Conservation (phyloP, 2,888 invertebrate genomes). For the Caenorhabditis doughertyi region DNA sequence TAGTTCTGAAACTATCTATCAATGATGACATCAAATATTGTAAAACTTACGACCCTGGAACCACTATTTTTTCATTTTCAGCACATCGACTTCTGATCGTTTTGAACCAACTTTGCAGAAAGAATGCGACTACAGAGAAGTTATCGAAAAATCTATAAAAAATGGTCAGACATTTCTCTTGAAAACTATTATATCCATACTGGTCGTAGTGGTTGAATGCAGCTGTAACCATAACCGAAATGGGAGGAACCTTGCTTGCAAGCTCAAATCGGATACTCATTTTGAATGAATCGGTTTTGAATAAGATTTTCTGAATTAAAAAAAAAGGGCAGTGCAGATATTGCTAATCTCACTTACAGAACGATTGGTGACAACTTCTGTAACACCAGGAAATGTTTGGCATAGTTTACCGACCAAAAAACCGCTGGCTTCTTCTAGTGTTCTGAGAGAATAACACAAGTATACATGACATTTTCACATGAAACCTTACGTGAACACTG, state of each 20-base stretch:
- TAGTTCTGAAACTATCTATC: neutral
- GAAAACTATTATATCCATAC: neutral
- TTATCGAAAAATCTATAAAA: conserved; percentile 8
- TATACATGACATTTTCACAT: too few species aligned
- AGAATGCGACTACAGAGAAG: neutral
- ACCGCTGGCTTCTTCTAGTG: too few species aligned
- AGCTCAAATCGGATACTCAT: neutral
- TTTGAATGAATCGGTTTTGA: neutral
- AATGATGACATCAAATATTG: neutral
- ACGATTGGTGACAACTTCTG: too few species aligned
- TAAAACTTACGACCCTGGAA: neutral
- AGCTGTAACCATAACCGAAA: neutral
- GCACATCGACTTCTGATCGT: neutral
- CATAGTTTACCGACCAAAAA: too few species aligned
- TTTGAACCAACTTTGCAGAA: neutral
- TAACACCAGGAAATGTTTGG: too few species aligned
- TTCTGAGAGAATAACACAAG: too few species aligned
- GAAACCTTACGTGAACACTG: too few species aligned
- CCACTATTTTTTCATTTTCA: neutral
- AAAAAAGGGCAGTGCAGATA: too few species aligned
- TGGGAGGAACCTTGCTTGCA: neutral
- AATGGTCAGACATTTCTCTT: neutral
- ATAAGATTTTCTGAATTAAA: neutral
- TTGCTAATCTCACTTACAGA: too few species aligned
- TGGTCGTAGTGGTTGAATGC: conserved; percentile 27